These are phyloP conservation scores for Ibidorhyncha struthersii DNA, from an alignment of 2,113 vertebrate genomes.

Conservation along the genomic window DNA sequence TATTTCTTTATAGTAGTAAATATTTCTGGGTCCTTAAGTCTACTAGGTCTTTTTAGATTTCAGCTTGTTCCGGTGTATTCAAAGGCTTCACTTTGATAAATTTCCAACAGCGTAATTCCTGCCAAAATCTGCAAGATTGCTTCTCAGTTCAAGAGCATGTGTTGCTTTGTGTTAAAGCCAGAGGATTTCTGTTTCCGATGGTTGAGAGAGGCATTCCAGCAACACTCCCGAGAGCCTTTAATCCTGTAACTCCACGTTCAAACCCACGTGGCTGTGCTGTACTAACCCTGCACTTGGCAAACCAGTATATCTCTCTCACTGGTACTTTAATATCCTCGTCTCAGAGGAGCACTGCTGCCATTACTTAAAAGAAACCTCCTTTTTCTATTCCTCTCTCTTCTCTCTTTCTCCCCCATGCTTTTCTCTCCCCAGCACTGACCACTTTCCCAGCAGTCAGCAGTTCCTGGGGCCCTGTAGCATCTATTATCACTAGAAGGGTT, in stretches of 20 bases:
- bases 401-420: background rate
- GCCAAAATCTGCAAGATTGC: background rate
- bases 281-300: background rate
- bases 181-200: background rate
- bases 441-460: rapidly evolving
- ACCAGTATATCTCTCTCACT: rapidly evolving
- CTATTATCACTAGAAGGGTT: background rate
- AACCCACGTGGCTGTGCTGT: background rate
- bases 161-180: background rate
- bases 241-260: background rate
- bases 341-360: background rate
- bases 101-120: background rate
- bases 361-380: background rate
- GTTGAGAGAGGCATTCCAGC: background rate
- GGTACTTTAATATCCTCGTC: background rate
- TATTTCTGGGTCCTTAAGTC: background rate
- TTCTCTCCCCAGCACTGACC: background rate
- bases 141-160: background rate
- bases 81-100: background rate
- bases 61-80: background rate
- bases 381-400: background rate
- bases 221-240: background rate
- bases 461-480: rapidly evolving
- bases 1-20: background rate
- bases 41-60: background rate